Percentiles rank a stretch among this genome's conserved stretches.
phyloP scores from a whole-genome alignment of 2,113 vertebrate genomes.

The Perca schrenkii region DNA sequence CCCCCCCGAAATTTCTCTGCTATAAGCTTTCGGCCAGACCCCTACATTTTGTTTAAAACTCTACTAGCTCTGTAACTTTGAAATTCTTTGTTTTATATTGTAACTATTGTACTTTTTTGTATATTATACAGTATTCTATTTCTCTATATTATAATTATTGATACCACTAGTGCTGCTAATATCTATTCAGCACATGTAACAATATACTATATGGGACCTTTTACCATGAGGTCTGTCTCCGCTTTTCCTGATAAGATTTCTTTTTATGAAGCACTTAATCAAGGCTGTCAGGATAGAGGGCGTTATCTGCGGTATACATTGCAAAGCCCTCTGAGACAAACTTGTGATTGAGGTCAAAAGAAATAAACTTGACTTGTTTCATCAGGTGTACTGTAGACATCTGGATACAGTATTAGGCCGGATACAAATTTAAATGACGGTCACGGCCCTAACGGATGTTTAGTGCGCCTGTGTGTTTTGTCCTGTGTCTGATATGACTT shows the following conservation, averaged over 20 bases:
- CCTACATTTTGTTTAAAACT: no score
- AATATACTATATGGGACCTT: background rate
- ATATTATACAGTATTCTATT: background rate
- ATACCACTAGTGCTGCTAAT: background rate
- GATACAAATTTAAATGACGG: slow-evolving; percentile 36
- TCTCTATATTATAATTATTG: background rate
- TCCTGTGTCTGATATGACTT: slow-evolving; percentile 19
- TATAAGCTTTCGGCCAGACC: no score
- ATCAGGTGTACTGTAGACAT: slow-evolving; percentile 28
- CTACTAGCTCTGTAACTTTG: no score
- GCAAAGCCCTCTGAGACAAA: slow-evolving; percentile 4
- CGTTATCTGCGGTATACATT: background rate
- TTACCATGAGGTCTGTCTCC: background rate
- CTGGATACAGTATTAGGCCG: slow-evolving; percentile 33
- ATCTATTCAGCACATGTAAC: background rate
- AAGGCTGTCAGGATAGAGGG: background rate
- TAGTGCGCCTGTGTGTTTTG: slow-evolving; percentile 14
- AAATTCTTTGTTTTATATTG: background rate
- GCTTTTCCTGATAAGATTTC: background rate
- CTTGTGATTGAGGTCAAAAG: slow-evolving; percentile 13
- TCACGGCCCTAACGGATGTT: slow-evolving; percentile 53
- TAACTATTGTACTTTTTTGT: background rate
- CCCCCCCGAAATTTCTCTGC: no score
- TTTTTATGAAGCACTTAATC: background rate
- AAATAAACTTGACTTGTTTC: slow-evolving; percentile 42